Percentiles rank a stretch among this genome's conserved stretches.
These are phyloP conservation scores for Psittacula echo DNA, from an alignment of 2,797 vertebrate genomes.

Conservation along the genomic window DNA sequence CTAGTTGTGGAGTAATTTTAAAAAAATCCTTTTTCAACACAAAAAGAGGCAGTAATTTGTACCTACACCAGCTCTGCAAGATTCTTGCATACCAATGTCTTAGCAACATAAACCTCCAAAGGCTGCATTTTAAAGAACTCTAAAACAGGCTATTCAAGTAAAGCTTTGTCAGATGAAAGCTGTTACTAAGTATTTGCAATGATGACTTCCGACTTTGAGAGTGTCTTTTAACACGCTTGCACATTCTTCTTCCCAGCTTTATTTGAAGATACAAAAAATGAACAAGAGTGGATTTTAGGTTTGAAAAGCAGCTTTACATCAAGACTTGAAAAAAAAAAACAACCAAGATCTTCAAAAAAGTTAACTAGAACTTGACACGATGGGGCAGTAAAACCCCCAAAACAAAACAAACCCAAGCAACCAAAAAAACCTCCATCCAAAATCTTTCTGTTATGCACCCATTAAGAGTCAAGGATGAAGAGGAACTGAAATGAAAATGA, in stretches of 20 bases:
- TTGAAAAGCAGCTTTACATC: neutral
- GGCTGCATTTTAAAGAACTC: neutral
- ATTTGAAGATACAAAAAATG: neutral
- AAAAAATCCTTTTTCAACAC: neutral
- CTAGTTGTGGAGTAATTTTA: neutral
- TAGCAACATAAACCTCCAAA: neutral
- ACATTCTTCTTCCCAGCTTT: neutral
- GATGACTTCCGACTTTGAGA: neutral
- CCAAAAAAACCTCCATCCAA: accelerated
- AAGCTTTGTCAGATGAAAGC: neutral
- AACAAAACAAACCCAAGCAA: neutral
- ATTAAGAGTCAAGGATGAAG: neutral
- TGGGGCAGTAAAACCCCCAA: neutral
- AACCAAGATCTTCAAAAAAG: neutral
- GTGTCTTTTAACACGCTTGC: neutral
- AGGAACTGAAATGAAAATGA: neutral
- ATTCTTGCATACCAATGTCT: neutral
- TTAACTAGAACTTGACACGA: neutral
- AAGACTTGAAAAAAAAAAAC: neutral
- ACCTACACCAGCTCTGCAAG: neutral
- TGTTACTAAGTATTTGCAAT: neutral
- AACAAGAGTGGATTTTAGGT: neutral
- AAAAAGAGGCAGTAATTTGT: neutral
- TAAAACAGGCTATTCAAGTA: neutral
- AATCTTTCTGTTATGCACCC: neutral